Evolutionary conservation across 2,797 vertebrate genomes (phyloP).

Genomic region (Pogonophryne albipinna): DNA sequence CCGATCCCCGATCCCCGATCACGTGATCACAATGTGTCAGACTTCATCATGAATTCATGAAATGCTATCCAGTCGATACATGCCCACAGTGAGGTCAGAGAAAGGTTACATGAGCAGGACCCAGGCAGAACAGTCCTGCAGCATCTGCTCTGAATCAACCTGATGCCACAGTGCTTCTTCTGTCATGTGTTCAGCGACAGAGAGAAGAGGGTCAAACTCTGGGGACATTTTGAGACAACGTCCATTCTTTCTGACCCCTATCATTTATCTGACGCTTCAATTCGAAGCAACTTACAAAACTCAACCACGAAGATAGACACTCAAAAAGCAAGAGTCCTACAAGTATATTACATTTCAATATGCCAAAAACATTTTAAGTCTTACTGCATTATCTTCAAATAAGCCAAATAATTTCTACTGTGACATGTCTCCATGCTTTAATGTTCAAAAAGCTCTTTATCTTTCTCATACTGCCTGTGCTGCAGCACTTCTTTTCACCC

Average conservation of each 20-base stretch:
- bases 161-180: constrained; percentile 3
- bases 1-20: too few relatives aligned
- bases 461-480: too few relatives aligned
- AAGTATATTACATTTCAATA: too few relatives aligned
- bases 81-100: constrained; percentile 21
- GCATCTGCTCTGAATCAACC: constrained; percentile 10
- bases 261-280: not conserved
- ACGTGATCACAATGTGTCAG: constrained; percentile 27
- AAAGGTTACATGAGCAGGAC: constrained; percentile 5
- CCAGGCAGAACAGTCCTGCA: not conserved
- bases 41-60: constrained; percentile 30
- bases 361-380: too few relatives aligned
- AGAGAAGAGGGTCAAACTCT: constrained; percentile 31
- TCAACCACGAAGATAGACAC: too few relatives aligned
- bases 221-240: constrained; percentile 23
- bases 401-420: too few relatives aligned
- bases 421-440: too few relatives aligned
- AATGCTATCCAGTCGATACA: constrained; percentile 15
- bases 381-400: too few relatives aligned
- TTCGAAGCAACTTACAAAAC: too few relatives aligned
- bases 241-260: constrained; percentile 36
- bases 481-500: too few relatives aligned
- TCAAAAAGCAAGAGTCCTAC: too few relatives aligned
- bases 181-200: constrained; percentile 22
- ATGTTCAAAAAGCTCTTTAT: too few relatives aligned